Evolutionary conservation across 2,113 vertebrate genomes (phyloP).

Genomic region (Cyprinus carpio): DNA sequence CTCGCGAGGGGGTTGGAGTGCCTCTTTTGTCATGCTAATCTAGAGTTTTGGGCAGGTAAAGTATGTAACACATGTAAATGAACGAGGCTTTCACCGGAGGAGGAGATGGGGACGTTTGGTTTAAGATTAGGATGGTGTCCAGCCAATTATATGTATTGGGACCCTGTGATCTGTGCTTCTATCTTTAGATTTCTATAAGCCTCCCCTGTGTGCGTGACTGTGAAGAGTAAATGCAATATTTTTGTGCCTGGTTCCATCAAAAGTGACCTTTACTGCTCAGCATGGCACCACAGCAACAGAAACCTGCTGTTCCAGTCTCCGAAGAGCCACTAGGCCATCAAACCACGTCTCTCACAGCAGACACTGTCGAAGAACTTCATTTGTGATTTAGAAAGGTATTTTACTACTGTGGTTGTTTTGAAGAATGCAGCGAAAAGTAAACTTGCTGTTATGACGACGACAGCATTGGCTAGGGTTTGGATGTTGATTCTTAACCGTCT

Average conservation of each 20-base stretch:
- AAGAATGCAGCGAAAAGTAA: not conserved
- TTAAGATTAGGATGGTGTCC: not conserved
- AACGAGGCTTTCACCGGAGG: not conserved
- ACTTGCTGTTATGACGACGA: not conserved
- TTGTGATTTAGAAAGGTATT: conserved; percentile 7
- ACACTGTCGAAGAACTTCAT: conserved; percentile 22
- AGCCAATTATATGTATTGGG: not conserved
- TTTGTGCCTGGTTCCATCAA: conserved; percentile 33
- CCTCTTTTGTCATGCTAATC: conserved; percentile 49
- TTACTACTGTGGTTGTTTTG: not conserved
- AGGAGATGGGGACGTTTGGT: conserved; percentile 15
- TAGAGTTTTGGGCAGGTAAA: conserved; percentile 39
- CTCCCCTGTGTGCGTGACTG: conserved; percentile 24
- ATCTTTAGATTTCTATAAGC: not conserved
- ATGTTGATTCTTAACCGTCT: not conserved
- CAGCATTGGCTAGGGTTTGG: not conserved
- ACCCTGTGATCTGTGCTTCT: not conserved
- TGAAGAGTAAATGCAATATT: conserved; percentile 45
- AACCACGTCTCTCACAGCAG: not conserved
- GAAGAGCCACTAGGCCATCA: conserved; percentile 32
- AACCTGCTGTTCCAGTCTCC: conserved; percentile 45
- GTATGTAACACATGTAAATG: conserved; percentile 34
- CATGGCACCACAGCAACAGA: conserved; percentile 44
- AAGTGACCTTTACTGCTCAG: conserved; percentile 55
- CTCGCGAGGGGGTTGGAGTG: conserved; percentile 11